These are phyloP conservation scores for Leptothorax acervorum DNA, from an alignment of 2,888 invertebrate species.

Conservation along the genomic window DNA sequence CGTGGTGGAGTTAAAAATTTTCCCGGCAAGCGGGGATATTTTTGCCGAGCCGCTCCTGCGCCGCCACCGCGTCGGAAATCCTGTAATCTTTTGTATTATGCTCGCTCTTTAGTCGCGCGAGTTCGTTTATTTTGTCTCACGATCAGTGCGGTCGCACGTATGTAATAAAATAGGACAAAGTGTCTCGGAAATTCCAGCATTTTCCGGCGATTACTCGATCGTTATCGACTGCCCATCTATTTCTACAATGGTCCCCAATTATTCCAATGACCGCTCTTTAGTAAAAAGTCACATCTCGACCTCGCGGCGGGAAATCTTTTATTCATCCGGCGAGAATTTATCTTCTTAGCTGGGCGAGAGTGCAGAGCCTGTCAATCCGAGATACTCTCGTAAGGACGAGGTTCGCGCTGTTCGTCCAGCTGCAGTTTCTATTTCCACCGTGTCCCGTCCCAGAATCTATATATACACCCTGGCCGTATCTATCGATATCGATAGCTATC, in stretches of 20 bases:
- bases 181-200: background rate
- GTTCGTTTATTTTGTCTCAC: background rate
- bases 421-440: conserved; percentile 64
- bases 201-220: background rate
- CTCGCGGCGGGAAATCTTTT: background rate
- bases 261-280: background rate
- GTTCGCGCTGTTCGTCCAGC: conserved; percentile 54
- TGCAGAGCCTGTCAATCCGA: background rate
- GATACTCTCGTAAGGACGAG: conserved; percentile 36
- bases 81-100: background rate
- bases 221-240: background rate
- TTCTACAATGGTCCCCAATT: background rate
- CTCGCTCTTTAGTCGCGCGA: background rate
- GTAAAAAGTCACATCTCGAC: background rate
- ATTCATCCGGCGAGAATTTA: conserved; percentile 5
- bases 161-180: background rate
- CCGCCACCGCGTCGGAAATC: conserved; percentile 1
- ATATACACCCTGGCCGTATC: conserved; percentile 41
- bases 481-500: conserved; percentile 67
- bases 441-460: conserved; percentile 49
- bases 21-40: conserved; percentile 20
- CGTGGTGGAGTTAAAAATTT: conserved; percentile 40
- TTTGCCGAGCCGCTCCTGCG: background rate
- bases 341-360: background rate
- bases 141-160: background rate